A percentile compares a stretch with the other conserved stretches of the same genome.
Evolutionary conservation across 2,888 invertebrate genomes (phyloP).

Genomic region (Sialis lutaria): DNA sequence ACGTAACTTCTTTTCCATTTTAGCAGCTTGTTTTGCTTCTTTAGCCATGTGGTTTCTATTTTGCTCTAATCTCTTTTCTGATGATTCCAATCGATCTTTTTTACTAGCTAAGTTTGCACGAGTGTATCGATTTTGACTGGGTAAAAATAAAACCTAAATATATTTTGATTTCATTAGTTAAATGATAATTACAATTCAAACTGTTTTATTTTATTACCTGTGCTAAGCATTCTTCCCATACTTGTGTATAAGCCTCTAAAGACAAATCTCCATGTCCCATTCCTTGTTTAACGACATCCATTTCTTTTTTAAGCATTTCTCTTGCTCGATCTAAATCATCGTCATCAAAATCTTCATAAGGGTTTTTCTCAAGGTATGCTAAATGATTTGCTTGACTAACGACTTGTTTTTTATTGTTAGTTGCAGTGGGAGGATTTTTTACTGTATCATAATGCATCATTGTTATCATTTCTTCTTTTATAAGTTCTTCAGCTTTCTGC

Average conservation of each 20-base stretch:
- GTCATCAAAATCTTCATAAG: constrained; percentile 54
- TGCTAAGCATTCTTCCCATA: constrained; percentile 92
- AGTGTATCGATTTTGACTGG: constrained; percentile 82
- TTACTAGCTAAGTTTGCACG: constrained; percentile 88
- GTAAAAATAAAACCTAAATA: constrained; percentile 65
- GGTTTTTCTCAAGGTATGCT: constrained; percentile 71
- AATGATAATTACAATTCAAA: neutral
- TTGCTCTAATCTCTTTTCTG: constrained; percentile 80
- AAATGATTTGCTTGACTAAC: constrained; percentile 51
- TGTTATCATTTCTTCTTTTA: constrained; percentile 90
- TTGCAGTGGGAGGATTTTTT: constrained; percentile 44
- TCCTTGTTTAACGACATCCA: constrained; percentile 76
- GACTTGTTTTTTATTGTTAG: constrained; percentile 30
- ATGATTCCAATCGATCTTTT: constrained; percentile 87
- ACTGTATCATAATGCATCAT: constrained; percentile 86
- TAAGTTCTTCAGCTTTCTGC: constrained; percentile 89
- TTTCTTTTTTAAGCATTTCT: constrained; percentile 55
- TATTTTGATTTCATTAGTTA: constrained; percentile 2
- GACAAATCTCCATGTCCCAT: constrained; percentile 94
- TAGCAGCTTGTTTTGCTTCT: constrained; percentile 91
- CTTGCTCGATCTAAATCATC: constrained; percentile 52
- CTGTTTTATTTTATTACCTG: constrained; percentile 36
- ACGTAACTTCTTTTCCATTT: constrained; percentile 93
- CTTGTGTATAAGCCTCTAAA: constrained; percentile 80
- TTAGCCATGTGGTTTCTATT: constrained; percentile 92